phyloP scores from a whole-genome alignment of 2,888 invertebrate species.

The Tricholauxania praeusta region DNA sequence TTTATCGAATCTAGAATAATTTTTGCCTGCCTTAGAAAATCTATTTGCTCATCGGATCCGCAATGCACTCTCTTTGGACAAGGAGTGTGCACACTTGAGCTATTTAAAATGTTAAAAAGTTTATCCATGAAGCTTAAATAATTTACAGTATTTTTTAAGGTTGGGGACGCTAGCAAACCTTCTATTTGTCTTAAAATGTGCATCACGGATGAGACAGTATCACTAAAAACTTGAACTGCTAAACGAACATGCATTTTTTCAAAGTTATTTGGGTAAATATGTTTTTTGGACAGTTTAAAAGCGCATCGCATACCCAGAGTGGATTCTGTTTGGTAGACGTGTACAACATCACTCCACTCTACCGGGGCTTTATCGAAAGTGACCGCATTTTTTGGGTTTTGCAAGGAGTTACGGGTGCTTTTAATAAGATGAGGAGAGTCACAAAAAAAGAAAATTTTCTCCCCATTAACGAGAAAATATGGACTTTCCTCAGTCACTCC shows the following conservation, averaged over 20 bases:
- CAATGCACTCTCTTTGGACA: neutral
- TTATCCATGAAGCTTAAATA: constrained; percentile 4
- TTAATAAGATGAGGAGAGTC: constrained; percentile 32
- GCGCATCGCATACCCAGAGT: neutral
- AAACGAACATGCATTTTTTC: constrained; percentile 3
- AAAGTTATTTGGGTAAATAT: no score
- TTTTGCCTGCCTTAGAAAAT: constrained; percentile 7
- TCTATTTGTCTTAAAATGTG: neutral
- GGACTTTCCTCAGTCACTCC: constrained; percentile 10
- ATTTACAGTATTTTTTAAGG: neutral
- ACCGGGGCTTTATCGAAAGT: neutral
- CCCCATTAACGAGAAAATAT: constrained; percentile 24
- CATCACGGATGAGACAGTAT: constrained; percentile 19
- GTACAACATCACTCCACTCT: constrained; percentile 1
- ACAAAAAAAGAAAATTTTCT: constrained; percentile 22
- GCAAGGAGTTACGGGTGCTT: constrained; percentile 34
- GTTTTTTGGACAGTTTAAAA: no score
- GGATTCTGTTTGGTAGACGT: neutral
- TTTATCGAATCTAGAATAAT: no score
- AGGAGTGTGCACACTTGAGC: neutral
- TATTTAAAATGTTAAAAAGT: constrained; percentile 21
- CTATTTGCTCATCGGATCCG: neutral
- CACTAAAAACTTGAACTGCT: constrained; percentile 16
- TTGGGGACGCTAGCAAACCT: neutral
- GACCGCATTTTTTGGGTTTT: constrained; percentile 22